phyloP scores from a whole-genome alignment of 1,140 invertebrate species.

The Scaptomyza graminum region DNA sequence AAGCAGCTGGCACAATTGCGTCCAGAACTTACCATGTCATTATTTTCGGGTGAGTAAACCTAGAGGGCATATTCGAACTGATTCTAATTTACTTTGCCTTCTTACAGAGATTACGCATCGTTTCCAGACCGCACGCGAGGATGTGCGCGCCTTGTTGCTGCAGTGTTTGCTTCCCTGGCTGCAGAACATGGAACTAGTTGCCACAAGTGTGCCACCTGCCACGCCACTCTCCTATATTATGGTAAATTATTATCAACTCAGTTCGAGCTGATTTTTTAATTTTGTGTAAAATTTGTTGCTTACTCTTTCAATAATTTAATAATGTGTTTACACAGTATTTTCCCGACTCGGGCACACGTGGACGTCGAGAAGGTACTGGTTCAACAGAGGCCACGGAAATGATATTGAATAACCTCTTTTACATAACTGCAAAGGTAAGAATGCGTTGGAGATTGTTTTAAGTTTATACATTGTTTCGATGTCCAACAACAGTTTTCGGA shows the following conservation, averaged over 20 bases:
- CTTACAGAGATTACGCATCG: conserved; percentile 96
- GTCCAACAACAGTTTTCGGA: conserved; percentile 91
- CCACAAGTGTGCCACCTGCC: conserved; percentile 95
- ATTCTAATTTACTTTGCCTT: conserved; percentile 12
- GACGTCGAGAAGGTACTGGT: conserved; percentile 95
- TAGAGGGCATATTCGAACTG: not conserved
- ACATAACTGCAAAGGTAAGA: conserved; percentile 96
- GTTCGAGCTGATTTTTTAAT: not conserved
- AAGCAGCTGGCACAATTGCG: conserved; percentile 96
- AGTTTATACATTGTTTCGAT: not conserved
- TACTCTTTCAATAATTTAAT: not conserved
- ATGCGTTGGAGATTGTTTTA: not conserved
- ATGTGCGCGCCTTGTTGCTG: conserved; percentile 94
- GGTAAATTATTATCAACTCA: conserved; percentile 84
- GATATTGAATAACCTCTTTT: conserved; percentile 99
- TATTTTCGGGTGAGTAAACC: conserved; percentile 95
- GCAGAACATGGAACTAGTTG: conserved; percentile 99
- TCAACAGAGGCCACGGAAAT: conserved; percentile 99
- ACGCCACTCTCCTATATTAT: conserved; percentile 92
- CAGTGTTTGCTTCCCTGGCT: conserved; percentile 98
- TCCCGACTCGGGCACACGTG: conserved; percentile 87
- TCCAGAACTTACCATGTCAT: conserved; percentile 98
- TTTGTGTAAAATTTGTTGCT: not conserved
- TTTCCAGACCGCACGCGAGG: conserved; percentile 96
- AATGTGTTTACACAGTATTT: conserved; percentile 86